A percentile compares a stretch with the other conserved stretches of the same genome.
phyloP scores from a whole-genome alignment of 1,140 invertebrate genomes.

The Diachasma alloeum region DNA sequence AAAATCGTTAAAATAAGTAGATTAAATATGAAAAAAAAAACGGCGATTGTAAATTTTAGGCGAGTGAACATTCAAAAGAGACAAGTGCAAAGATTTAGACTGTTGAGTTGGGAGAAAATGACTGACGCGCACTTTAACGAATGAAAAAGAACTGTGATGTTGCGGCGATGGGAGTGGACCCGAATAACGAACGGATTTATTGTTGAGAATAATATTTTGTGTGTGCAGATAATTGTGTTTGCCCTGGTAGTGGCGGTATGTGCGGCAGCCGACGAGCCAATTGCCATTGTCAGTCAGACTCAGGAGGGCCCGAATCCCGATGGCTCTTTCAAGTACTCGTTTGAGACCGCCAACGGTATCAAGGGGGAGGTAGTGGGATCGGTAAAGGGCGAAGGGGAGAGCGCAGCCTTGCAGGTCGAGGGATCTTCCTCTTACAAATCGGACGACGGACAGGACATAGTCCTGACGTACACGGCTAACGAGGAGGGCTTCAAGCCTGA shows the following conservation, averaged over 20 bases:
- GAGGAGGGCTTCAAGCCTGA: conserved; percentile 80
- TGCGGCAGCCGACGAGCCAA: conserved; percentile 45
- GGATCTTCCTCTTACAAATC: conserved; percentile 74
- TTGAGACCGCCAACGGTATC: conserved; percentile 76
- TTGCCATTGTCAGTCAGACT: conserved; percentile 64
- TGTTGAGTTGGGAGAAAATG: too few relatives aligned
- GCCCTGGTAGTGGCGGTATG: conserved; percentile 10
- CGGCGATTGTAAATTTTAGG: too few relatives aligned
- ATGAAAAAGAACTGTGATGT: too few relatives aligned
- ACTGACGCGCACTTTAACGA: too few relatives aligned
- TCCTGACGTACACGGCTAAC: conserved; percentile 74
- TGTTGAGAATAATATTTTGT: neutral
- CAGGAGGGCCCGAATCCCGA: conserved; percentile 65
- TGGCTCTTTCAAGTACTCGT: conserved; percentile 69
- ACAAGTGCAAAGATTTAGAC: too few relatives aligned
- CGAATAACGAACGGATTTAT: too few relatives aligned
- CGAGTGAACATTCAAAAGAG: too few relatives aligned
- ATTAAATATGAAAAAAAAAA: too few relatives aligned
- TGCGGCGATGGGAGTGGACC: too few relatives aligned
- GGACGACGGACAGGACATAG: conserved; percentile 71
- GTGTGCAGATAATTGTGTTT: conserved; percentile 14
- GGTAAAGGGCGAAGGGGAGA: conserved; percentile 67
- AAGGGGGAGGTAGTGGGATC: conserved; percentile 69
- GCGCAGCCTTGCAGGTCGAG: conserved; percentile 67
- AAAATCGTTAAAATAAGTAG: too few relatives aligned